phyloP scores from a whole-genome alignment of 2,888 invertebrate species.

The Cylindroiulus punctatus region DNA sequence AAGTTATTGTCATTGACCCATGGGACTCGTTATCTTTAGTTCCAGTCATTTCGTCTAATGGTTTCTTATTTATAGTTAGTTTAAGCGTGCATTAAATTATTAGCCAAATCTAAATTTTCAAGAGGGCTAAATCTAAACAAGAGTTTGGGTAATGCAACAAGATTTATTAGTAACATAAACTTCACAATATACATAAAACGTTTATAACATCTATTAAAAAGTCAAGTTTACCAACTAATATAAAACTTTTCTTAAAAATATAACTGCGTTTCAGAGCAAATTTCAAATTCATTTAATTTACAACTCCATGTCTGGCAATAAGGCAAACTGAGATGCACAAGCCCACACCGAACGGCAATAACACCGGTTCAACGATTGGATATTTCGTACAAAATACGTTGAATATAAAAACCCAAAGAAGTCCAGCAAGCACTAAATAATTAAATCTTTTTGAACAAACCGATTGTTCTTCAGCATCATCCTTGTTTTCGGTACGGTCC shows the following conservation, averaged over 20 bases:
- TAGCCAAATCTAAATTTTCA: conserved; percentile 6
- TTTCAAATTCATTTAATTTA: neutral
- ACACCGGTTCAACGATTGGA: neutral
- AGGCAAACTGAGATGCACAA: conserved; percentile 7
- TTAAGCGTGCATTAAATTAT: neutral
- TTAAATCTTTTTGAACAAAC: conserved; percentile 48
- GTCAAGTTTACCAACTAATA: neutral
- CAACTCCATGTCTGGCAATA: neutral
- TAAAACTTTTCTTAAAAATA: neutral
- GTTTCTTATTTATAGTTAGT: neutral
- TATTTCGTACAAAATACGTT: conserved; percentile 18
- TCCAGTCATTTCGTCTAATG: neutral
- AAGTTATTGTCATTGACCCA: neutral
- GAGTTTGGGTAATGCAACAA: conserved; percentile 27
- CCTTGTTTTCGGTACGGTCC: conserved; percentile 50
- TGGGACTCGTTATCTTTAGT: neutral
- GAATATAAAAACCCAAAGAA: neutral
- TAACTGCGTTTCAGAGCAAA: neutral
- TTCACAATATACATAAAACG: conserved; percentile 39
- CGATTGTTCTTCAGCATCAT: conserved; percentile 48
- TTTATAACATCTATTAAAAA: conserved; percentile 7
- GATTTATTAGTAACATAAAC: conserved; percentile 38
- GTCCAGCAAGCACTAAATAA: conserved; percentile 36
- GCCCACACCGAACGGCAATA: conserved; percentile 24
- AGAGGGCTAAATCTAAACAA: conserved; percentile 12